Evolutionary conservation across 1,140 invertebrate genomes (phyloP).

Genomic region (Sminthurinus signatus): DNA sequence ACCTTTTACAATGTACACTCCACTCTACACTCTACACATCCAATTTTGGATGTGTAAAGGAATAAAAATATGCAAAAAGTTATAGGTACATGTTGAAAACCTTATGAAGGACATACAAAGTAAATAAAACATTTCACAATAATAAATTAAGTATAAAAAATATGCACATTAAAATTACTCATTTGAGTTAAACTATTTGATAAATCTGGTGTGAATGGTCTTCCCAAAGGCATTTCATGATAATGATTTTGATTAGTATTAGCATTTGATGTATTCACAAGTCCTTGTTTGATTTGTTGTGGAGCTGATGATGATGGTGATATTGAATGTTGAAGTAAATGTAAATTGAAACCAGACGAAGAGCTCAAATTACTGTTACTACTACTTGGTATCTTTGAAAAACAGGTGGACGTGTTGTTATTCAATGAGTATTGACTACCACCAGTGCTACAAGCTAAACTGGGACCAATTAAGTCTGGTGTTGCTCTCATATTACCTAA

Average conservation of each 20-base stretch:
- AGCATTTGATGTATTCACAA: background rate
- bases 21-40: too few relatives aligned
- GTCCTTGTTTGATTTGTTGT: background rate
- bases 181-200: background rate
- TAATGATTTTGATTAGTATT: background rate
- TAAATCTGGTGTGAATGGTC: slow-evolving; percentile 6
- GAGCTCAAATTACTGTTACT: slow-evolving; percentile 10
- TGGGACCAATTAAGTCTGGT: slow-evolving; percentile 32
- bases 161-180: slow-evolving; percentile 19
- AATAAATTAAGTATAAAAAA: too few relatives aligned
- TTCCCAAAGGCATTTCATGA: slow-evolving; percentile 18
- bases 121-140: too few relatives aligned
- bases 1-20: too few relatives aligned
- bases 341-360: slow-evolving; percentile 28
- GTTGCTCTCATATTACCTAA: slow-evolving; percentile 21
- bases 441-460: slow-evolving; percentile 12
- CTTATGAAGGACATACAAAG: too few relatives aligned
- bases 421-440: slow-evolving; percentile 39
- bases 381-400: slow-evolving; percentile 4
- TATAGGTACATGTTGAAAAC: too few relatives aligned
- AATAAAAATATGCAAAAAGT: too few relatives aligned
- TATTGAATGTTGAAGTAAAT: slow-evolving; percentile 18
- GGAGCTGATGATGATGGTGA: background rate
- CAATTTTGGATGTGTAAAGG: too few relatives aligned
- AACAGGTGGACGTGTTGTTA: slow-evolving; percentile 29